These are phyloP conservation scores for Caenorhabditis sp. DNA, from an alignment of 2,888 invertebrate genomes.

Conservation along the genomic window DNA sequence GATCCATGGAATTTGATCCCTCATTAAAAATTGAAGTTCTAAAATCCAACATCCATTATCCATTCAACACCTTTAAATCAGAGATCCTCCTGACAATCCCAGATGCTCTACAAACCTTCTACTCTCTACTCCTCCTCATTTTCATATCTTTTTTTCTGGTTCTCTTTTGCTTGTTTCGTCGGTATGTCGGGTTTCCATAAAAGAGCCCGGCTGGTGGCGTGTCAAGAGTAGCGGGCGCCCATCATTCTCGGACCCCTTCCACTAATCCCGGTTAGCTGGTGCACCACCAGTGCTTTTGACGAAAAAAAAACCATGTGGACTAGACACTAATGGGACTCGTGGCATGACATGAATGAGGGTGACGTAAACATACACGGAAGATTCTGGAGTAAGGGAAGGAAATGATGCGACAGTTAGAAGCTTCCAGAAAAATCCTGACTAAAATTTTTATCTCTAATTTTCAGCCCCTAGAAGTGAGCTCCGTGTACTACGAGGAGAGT, in stretches of 20 bases:
- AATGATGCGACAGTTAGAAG: too few species aligned
- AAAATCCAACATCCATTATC: too few species aligned
- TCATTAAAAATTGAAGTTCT: too few species aligned
- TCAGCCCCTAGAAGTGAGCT: slow-evolving; percentile 79
- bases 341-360: not conserved
- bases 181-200: not conserved
- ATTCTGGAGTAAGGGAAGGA: not conserved
- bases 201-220: slow-evolving; percentile 21
- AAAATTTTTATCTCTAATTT: slow-evolving; percentile 20
- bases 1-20: too few species aligned
- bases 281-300: slow-evolving; percentile 16
- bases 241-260: slow-evolving; percentile 26
- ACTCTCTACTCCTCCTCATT: not conserved
- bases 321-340: slow-evolving; percentile 1
- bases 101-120: not conserved
- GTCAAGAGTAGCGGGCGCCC: slow-evolving; percentile 37
- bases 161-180: not conserved
- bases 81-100: not conserved
- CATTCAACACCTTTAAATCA: too few species aligned
- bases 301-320: not conserved
- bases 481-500: slow-evolving; percentile 76
- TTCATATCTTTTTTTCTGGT: slow-evolving; percentile 12
- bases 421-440: slow-evolving; percentile 2
- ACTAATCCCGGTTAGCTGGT: slow-evolving; percentile 24
- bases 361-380: not conserved